Base-by-base conservation (phyloP, 2,888 invertebrate genomes). In the Ornithoptera alexandrae region DNA sequence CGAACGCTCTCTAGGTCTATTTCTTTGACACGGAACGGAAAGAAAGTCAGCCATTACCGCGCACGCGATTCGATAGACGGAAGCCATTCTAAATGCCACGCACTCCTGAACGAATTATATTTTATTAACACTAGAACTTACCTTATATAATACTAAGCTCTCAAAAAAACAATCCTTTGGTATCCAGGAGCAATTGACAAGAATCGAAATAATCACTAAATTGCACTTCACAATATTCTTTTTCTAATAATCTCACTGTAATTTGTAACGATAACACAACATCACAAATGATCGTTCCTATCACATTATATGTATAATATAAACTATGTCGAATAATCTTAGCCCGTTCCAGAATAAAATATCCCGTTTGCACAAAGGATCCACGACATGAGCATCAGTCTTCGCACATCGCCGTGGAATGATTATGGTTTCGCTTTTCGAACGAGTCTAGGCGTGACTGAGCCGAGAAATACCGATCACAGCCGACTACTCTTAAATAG, bases 381-480 rank as follows among this genome's bases (percentile, higher is more conserved):
- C 90, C 88, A 88, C 90, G 90, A 90, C 88, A 89, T 88, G 90
- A 89, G 91, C 88, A 88, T 92, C 92, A 92, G 89, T 90, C 88
- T 89, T 87, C 86, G 87, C 85, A 87, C 89, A 89, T 91, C 88
- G 90, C 89, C 89, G 88, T 89, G 90, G 89, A 92, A 91, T 91
- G 92, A 91, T 79, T 85, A 85, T 81, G 81, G 88, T 89, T 92
- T 91, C 91, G 89, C 88, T 91, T 91, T 89, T 87, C 86, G 90
- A 90, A 90, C 92, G 89, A 90, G 90, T 91, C 90, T 91, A 92
- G 92, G 92, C 92, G 92, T 92, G 92, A 92, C 92, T 91, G 86
- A 79, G 76, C 85, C 91, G 92, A 91, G 77, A 77, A 81, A 77
- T 83, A 74, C 90, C 92, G 92, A 92, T 79, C 73, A 74, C 74